phyloP scores from a whole-genome alignment of 2,797 vertebrate genomes.

The Diglossa cyanea region DNA sequence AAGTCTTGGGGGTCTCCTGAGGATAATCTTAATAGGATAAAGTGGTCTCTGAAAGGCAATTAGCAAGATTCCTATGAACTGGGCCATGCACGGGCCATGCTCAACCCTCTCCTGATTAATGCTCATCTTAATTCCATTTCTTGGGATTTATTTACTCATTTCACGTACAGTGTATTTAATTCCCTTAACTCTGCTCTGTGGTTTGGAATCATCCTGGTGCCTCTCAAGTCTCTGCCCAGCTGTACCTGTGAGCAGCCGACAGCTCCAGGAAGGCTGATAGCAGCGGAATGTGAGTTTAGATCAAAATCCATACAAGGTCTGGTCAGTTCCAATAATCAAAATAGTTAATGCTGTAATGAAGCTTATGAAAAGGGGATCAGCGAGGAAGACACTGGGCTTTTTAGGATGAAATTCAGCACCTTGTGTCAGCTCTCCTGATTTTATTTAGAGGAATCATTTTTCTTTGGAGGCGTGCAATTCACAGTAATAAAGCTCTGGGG shows the following conservation, averaged over 20 bases:
- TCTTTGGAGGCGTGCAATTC: background rate
- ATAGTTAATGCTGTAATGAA: background rate
- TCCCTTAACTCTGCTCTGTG: background rate
- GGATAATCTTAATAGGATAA: constrained; percentile 69
- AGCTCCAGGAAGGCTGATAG: fast-evolving
- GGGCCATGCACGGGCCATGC: constrained; percentile 27
- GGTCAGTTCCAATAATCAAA: background rate
- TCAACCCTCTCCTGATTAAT: constrained; percentile 64
- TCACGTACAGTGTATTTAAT: constrained; percentile 18
- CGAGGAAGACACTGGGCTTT: fast-evolving
- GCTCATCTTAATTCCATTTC: constrained; percentile 60
- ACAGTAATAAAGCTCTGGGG: background rate
- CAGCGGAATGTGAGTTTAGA: background rate
- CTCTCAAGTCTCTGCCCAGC: fast-evolving
- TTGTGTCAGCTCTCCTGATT: background rate
- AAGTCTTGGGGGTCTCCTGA: constrained; percentile 19
- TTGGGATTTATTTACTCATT: constrained; percentile 67
- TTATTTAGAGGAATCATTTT: background rate
- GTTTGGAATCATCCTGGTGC: background rate
- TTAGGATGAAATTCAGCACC: background rate
- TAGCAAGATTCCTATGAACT: constrained; percentile 51
- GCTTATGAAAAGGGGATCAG: background rate
- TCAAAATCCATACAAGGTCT: background rate
- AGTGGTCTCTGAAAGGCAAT: constrained; percentile 72
- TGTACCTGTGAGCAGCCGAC: background rate